A percentile compares a stretch with the other conserved stretches of the same genome.
phyloP scores from a whole-genome alignment of 64 coral and sea anemone genomes.

The Acropora yongei region DNA sequence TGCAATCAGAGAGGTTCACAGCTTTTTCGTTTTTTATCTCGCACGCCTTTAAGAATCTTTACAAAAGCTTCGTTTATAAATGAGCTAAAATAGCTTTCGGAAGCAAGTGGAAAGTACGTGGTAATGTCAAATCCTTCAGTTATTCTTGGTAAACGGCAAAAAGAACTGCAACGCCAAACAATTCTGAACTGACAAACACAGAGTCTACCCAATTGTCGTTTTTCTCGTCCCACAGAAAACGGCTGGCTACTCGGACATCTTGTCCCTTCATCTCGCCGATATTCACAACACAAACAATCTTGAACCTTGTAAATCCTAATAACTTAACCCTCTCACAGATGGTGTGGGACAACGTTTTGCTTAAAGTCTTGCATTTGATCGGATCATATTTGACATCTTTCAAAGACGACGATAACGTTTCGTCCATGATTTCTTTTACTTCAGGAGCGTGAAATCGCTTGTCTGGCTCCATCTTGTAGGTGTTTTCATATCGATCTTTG shows the following conservation, averaged over 20 bases:
- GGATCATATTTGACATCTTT: constrained; percentile 80
- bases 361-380: constrained; percentile 64
- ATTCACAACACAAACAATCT: constrained; percentile 84
- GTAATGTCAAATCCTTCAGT: not conserved
- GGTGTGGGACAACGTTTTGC: constrained; percentile 82
- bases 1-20: too few relatives aligned
- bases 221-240: constrained; percentile 99
- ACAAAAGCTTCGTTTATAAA: too few relatives aligned
- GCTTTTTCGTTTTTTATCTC: too few relatives aligned
- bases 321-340: constrained; percentile 95
- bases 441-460: constrained; percentile 84
- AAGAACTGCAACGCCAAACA: constrained; percentile 90
- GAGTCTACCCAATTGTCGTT: constrained; percentile 94
- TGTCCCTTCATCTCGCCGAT: constrained; percentile 96
- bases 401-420: constrained; percentile 78
- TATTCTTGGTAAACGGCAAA: constrained; percentile 91
- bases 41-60: too few relatives aligned
- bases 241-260: constrained; percentile 90
- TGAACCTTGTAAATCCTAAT: constrained; percentile 82
- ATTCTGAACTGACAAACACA: constrained; percentile 78
- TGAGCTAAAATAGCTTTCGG: not conserved
- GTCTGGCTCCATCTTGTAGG: constrained; percentile 96
- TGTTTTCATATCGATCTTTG: constrained; percentile 94
- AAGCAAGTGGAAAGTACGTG: not conserved
- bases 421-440: constrained; percentile 89